phyloP scores from a whole-genome alignment of 2,888 invertebrate genomes.

The Seira ritae region DNA sequence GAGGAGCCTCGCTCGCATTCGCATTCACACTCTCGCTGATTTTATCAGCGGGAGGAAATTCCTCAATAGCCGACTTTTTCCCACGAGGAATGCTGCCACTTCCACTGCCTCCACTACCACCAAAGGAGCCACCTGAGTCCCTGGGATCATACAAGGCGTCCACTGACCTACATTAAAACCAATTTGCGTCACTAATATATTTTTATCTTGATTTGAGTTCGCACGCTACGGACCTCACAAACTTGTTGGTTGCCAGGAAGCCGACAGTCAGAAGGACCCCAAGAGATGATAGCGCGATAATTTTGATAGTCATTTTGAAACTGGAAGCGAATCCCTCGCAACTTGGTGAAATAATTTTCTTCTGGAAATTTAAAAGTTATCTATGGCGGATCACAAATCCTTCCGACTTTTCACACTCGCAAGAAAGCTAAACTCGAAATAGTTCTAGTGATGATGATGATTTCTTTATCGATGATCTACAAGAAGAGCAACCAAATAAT shows the following conservation, averaged over 20 bases:
- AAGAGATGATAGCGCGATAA: neutral
- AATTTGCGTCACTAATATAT: no score
- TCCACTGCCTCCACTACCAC: neutral
- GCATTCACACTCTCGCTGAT: neutral
- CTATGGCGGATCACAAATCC: no score
- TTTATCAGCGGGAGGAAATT: neutral
- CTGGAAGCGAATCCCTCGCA: neutral
- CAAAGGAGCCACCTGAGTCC: neutral
- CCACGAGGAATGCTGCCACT: neutral
- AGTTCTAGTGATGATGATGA: neutral
- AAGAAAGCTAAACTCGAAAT: neutral
- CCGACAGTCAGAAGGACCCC: neutral
- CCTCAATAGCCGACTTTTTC: neutral
- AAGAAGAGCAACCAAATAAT: neutral
- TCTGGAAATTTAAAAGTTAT: no score
- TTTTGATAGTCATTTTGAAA: neutral
- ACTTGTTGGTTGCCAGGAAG: neutral
- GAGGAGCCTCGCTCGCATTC: no score
- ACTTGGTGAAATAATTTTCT: no score
- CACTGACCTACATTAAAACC: neutral
- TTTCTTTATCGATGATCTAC: neutral
- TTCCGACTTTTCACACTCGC: neutral
- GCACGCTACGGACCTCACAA: neutral
- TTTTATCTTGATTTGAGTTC: no score
- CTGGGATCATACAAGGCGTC: slow-evolving; percentile 22